A percentile compares a stretch with the other conserved stretches of the same genome.
Evolutionary conservation across 1,140 invertebrate species (phyloP).

Genomic region (Monochamus saltuarius): DNA sequence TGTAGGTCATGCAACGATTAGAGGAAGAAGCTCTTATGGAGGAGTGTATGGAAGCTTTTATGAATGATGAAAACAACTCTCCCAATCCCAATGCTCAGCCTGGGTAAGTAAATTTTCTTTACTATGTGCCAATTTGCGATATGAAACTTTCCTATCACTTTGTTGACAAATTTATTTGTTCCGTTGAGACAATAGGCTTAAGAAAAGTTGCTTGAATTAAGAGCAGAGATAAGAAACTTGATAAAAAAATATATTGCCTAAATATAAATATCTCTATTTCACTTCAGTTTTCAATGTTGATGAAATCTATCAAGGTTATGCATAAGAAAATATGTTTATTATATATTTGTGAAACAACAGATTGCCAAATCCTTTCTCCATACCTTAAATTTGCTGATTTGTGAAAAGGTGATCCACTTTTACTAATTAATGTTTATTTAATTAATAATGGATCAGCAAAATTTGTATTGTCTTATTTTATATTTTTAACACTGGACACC

Average conservation of each 20-base stretch:
- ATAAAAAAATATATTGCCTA: neutral
- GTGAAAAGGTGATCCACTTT: neutral
- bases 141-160: neutral
- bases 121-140: constrained; percentile 1
- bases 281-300: too few species aligned
- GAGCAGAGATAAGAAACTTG: neutral
- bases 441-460: neutral
- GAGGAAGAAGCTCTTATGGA: constrained; percentile 87
- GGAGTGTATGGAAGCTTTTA: constrained; percentile 80
- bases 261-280: neutral
- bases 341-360: too few species aligned
- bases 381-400: neutral
- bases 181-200: too few species aligned
- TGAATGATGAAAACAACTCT: constrained; percentile 61
- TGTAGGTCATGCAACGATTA: constrained; percentile 76
- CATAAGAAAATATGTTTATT: too few species aligned
- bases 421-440: neutral
- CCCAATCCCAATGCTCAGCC: constrained; percentile 6
- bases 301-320: too few species aligned
- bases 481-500: neutral
- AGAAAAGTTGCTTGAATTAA: neutral
- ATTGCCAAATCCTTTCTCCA: neutral
- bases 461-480: neutral
- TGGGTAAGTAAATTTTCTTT: neutral
- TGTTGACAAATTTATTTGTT: neutral